A percentile compares a stretch with the other conserved stretches of the same genome.
Evolutionary conservation across 2,113 vertebrate species (phyloP).

Genomic region (Lamprotornis superbus): DNA sequence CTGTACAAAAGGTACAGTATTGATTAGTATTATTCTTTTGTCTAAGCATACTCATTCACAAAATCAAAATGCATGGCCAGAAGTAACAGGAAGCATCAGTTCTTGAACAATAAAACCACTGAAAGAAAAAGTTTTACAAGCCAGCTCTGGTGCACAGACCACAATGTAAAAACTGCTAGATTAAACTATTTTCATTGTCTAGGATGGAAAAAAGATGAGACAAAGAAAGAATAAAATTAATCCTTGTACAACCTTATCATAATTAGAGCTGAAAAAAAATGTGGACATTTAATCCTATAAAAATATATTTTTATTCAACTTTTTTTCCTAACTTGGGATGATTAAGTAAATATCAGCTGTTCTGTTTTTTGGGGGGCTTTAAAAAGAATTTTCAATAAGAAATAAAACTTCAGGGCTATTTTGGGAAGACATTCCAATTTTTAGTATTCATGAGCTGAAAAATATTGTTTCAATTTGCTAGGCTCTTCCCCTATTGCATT

Average conservation of each 20-base stretch:
- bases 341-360: not conserved
- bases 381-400: not conserved
- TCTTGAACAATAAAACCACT: conserved; percentile 45
- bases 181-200: conserved; percentile 29
- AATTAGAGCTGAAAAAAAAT: not conserved
- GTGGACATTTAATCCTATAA: not conserved
- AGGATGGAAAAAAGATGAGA: not conserved
- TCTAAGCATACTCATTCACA: not conserved
- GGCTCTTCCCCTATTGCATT: not conserved
- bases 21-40: not conserved
- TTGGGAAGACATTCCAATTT: not conserved
- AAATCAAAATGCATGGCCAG: not conserved
- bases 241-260: not conserved
- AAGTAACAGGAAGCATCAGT: conserved; percentile 17
- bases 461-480: not conserved
- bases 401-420: not conserved
- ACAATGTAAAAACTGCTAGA: conserved; percentile 27
- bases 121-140: conserved; percentile 47
- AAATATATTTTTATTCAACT: not conserved
- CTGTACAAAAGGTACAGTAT: not conserved
- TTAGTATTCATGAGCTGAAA: not conserved
- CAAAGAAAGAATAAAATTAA: not conserved
- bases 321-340: not conserved
- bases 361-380: not conserved
- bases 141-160: conserved; percentile 7